Evolutionary conservation across 2,113 vertebrate genomes (phyloP), one percentile per base, ranked within the genome.

Genomic region (Serinus canaria): DNA sequence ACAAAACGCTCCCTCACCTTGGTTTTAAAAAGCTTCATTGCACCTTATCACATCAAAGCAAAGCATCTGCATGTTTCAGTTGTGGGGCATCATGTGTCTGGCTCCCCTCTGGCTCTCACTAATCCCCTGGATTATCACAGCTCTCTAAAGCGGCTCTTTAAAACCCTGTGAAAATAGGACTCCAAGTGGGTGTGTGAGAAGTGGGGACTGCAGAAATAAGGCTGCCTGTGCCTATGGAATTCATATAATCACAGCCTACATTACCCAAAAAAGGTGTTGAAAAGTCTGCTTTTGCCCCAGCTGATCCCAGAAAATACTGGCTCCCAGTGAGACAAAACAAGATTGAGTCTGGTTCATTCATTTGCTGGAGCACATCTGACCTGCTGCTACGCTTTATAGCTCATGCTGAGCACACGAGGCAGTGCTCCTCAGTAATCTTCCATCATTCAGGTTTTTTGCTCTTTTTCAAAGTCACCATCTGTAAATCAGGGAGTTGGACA

Each of bases 61-160:
- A 96, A 96, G 68, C 92, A 96, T 97, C 95, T 95, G 94, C 92
- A 86, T 93, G 85, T 97, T 96, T 96, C 88, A 92, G 85, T 96
- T 81, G 90, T 96, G 95, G 95, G 96, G 88, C 93, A 96, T 96
- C 92, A 46, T 90, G 79, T 94, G 93, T 92, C 96, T 96, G 93
- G 95, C 93, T 97, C 92, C 96, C 95, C 96, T 96, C 96, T 97
- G 95, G 96, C 94, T 97, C 90, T 87, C 44, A 43, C 90, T 97
- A 97, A 97, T 97, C 96, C 93, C 41, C 64, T 1, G 64, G 95
- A 96, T 97, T 97, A 97, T 96, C 92, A 83, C 93, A 96, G 90
- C 88, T 96, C 94, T 95, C 94, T 89, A 96, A 97, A 94, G 94
- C 64, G 0, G 95, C 94, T 97, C 95, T 97, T 96, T 94, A 96